Base-by-base conservation (phyloP, 2,797 vertebrate species). In the Scolopax rusticola region DNA sequence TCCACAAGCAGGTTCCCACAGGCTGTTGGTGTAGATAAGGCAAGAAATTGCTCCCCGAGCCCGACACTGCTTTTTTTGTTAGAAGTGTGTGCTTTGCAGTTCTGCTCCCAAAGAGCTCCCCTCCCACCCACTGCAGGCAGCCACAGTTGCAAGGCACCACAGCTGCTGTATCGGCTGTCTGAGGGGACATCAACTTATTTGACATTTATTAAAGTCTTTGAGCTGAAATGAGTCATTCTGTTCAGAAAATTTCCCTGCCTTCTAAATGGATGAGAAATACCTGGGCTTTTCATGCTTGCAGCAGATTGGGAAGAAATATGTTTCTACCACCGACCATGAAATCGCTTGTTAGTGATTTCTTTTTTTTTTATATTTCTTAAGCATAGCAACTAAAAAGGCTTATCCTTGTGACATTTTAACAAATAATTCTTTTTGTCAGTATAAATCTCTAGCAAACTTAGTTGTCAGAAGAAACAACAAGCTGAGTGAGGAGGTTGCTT, bases 1-100 rank as follows among this genome's bases (percentile, higher is more conserved):
- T 81, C 76, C 67, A 79, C 69, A 84, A 76, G 64, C 85, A 93
- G n/a, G 65, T 76, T 93, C 18, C 32, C 69, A 82, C 53, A 50
- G 67, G 43, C 40, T 93, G 54, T 50, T 71, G 18, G 23, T 63
- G 11, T n/a, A 76, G 40, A 53, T 27, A 73, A 23, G 15, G 64
- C 5, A 81, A 65, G 60, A 76, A 32, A 77, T 70, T 87, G 73
- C 48, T 70, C n/a, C 11, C 16, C 18, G 36, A 86, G n/a, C 61
- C 32, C 80, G 60, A 80, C 36, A 18, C 9, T 27, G 21, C 16
- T 32, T 87, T 87, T 30, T 87, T 25, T 27, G 12, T 40, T 71
- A 21, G 4, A 63, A 84, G 5, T 65, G 63, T 81, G 6, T 67
- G 19, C 19, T 82, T 91, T 59, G 27, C 36, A 23, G 8, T 47